Conservation (phyloP, 2,797 vertebrate species). For the Cyprinodon diabolis region DNA sequence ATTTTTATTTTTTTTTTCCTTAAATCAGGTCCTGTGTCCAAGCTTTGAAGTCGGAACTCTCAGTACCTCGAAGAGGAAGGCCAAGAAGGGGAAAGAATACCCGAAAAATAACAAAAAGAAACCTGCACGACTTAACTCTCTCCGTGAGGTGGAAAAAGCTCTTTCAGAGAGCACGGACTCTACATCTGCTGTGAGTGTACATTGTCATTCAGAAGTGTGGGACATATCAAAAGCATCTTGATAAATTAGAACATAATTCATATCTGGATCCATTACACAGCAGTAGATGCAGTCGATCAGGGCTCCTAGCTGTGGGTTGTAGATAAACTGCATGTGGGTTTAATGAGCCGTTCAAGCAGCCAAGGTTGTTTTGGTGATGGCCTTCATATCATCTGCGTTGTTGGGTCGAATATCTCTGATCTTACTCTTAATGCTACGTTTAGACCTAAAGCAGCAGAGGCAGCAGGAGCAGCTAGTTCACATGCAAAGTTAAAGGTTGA, state of each 20-base stretch:
- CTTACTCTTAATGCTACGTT: background rate
- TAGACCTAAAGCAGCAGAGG: too few species aligned
- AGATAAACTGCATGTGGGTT: too few species aligned
- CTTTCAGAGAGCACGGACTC: constrained; percentile 90
- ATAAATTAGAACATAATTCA: too few species aligned
- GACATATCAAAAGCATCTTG: too few species aligned
- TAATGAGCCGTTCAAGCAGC: background rate
- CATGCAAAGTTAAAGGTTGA: too few species aligned
- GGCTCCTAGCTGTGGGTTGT: too few species aligned
- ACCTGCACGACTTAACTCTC: constrained; percentile 79
- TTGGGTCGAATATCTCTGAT: background rate
- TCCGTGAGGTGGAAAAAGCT: constrained; percentile 86
- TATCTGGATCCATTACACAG: background rate
- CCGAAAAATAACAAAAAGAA: constrained; percentile 87
- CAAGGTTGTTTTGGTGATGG: background rate
- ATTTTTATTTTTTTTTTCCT: background rate
- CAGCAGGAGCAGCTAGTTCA: too few species aligned
- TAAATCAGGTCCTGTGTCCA: constrained; percentile 89
- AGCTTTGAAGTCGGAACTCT: constrained; percentile 85
- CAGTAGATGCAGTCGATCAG: too few species aligned
- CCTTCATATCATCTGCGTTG: background rate
- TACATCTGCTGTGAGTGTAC: constrained; percentile 85
- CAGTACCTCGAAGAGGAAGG: constrained; percentile 87
- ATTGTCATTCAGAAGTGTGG: too few species aligned
- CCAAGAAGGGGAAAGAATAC: constrained; percentile 89